Conservation (phyloP, 2,113 vertebrate species). For the Indri indri region DNA sequence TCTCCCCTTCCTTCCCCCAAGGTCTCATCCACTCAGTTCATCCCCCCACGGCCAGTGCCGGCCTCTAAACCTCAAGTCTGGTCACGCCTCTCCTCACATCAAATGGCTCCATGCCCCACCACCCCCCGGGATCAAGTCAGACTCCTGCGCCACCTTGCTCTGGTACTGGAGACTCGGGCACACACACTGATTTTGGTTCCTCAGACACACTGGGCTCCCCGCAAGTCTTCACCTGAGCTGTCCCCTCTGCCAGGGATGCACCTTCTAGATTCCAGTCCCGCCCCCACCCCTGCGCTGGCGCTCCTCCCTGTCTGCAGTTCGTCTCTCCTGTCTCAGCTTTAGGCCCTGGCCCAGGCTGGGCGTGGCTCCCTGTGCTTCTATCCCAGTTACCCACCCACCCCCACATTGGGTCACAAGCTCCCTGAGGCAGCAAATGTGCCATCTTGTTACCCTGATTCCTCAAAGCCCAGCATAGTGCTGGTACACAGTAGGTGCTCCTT, state of each 20-base stretch:
- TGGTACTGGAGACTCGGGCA: neutral
- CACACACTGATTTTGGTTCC: neutral
- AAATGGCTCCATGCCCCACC: neutral
- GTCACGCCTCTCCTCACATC: neutral
- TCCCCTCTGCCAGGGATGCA: neutral
- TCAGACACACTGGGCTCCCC: neutral
- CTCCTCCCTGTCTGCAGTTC: neutral
- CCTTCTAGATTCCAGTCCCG: neutral
- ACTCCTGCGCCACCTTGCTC: accelerated
- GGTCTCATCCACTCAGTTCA: neutral
- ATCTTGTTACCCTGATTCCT: neutral
- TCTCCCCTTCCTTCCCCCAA: neutral
- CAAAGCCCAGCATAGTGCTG: neutral
- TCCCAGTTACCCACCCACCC: neutral
- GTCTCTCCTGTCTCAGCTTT: neutral
- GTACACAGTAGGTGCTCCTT: neutral
- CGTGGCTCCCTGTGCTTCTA: neutral
- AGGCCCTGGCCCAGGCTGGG: neutral
- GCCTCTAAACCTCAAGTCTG: neutral
- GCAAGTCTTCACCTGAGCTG: neutral
- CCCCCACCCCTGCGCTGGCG: accelerated
- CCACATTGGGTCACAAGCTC: neutral
- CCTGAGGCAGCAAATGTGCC: neutral
- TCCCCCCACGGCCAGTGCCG: neutral
- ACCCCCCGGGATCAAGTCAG: neutral